Evolutionary conservation across 2,113 vertebrate genomes (phyloP).

Genomic region (Prochilodus magdalenae): DNA sequence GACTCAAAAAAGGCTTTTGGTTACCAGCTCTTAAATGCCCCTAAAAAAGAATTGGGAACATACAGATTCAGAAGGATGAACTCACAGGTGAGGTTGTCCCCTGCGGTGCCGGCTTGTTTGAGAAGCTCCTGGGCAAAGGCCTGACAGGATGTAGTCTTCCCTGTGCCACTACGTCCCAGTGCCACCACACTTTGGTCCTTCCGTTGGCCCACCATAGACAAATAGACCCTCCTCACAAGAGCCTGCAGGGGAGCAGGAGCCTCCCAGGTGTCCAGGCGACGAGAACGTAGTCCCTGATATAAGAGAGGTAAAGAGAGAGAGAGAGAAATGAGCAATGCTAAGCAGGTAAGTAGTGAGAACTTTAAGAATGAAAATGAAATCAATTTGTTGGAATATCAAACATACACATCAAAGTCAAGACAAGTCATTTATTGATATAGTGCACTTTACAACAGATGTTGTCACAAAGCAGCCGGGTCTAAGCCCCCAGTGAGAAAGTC

Average conservation of each 20-base stretch:
- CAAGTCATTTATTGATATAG: too few species aligned
- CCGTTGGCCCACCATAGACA: constrained; percentile 80
- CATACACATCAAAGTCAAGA: too few species aligned
- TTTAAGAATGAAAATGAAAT: too few species aligned
- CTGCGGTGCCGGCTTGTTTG: constrained; percentile 78
- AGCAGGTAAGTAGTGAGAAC: too few species aligned
- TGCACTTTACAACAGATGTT: too few species aligned
- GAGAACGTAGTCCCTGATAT: constrained; percentile 63
- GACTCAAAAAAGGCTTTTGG: too few species aligned
- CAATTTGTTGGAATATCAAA: too few species aligned
- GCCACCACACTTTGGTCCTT: constrained; percentile 87
- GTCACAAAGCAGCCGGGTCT: too few species aligned
- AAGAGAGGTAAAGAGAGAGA: neutral
- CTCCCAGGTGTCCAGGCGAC: constrained; percentile 70
- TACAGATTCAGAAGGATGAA: neutral
- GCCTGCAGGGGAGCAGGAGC: constrained; percentile 77
- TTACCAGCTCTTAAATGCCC: too few species aligned
- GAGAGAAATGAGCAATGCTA: too few species aligned
- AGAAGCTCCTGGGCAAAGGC: constrained; percentile 82
- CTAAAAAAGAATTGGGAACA: neutral
- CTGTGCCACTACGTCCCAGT: constrained; percentile 85
- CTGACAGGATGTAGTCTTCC: constrained; percentile 84
- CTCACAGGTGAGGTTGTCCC: constrained; percentile 77
- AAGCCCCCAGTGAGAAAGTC: too few species aligned
- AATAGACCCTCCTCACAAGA: constrained; percentile 82